Evolutionary conservation across 2,888 invertebrate species (phyloP), one percentile per base, ranked within the genome.

Genomic region (Prostheceraeus crozeri): DNA sequence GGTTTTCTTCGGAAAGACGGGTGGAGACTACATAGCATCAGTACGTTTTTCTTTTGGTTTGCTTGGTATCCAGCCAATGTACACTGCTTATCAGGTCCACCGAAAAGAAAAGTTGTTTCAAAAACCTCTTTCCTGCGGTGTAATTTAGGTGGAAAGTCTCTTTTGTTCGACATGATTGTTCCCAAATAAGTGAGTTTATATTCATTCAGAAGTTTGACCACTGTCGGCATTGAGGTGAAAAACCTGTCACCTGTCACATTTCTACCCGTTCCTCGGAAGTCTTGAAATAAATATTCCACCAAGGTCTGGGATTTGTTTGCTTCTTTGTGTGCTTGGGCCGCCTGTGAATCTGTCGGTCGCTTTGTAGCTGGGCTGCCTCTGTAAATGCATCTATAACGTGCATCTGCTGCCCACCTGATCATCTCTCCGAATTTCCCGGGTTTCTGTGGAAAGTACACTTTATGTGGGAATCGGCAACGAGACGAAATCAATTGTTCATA

Each of bases 1-100:
- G 40, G 40, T 40, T 21, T 21, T 14, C 19, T 40, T 40, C 40
- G 4, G 40, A 40, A 16, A 40, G 19, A 14, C 19, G 6, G 40
- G 19, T 40, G 40, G 19, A 40, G 40, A 40, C 16, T 40, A 16
- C 6, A 40, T 14, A 40, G 40, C 40, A 40, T 33, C 40, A 40
- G 19, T 40, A 40, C 40, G 4, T 40, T 40, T 4, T 40, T 40
- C 19, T 14, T 16, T 14, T 16, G 16, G 14, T 40, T 40, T 40
- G 40, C 40, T 40, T 40, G 40, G 19, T 40, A 40, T 14, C 40
- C 40, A 40, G 19, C 40, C 14, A 40, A n/a, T 21, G 40, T 40
- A 21, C 40, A 40, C 19, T 40, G 40, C 40, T 40, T 40, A 4
- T 40, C 40, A 40, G 40, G 40, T 14, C 40, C 40, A 40, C 40